Percentiles rank a stretch among this genome's conserved stretches.
These are phyloP conservation scores for Ciconia boyciana DNA, from an alignment of 2,113 vertebrate genomes.

Conservation along the genomic window DNA sequence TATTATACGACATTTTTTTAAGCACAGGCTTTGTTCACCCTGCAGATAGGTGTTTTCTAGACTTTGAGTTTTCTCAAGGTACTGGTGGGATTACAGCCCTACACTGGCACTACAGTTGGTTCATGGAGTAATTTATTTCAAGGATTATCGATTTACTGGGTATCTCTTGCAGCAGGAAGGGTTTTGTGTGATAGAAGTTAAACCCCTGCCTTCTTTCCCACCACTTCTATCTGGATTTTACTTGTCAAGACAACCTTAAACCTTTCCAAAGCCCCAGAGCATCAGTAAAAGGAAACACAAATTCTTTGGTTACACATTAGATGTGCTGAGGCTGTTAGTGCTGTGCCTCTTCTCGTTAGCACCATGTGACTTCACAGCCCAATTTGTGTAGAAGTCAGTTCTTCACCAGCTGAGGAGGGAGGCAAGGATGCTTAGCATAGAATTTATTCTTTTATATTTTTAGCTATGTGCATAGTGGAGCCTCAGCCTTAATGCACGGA, in stretches of 20 bases:
- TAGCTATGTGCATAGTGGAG: not conserved
- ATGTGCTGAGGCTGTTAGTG: not conserved
- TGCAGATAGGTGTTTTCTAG: not conserved
- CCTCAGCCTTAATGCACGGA: too few species aligned
- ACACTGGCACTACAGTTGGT: not conserved
- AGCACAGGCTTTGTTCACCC: not conserved
- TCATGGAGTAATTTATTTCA: not conserved
- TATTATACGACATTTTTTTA: not conserved
- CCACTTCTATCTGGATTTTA: not conserved
- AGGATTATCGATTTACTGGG: not conserved
- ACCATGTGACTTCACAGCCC: not conserved
- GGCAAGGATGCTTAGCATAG: not conserved
- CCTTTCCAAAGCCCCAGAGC: not conserved
- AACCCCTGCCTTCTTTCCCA: not conserved
- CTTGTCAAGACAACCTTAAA: fast-evolving
- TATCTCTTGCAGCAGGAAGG: not conserved
- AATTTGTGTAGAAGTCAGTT: not conserved
- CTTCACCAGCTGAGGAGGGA: not conserved
- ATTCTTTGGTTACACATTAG: not conserved
- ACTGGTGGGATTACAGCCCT: not conserved
- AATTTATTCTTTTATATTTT: not conserved
- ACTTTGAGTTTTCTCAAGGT: not conserved
- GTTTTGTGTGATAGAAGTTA: not conserved
- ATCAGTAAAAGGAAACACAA: not conserved
- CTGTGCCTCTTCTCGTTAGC: not conserved